phyloP scores from a whole-genome alignment of 2,888 invertebrate genomes.

The Rhagium mordax region DNA sequence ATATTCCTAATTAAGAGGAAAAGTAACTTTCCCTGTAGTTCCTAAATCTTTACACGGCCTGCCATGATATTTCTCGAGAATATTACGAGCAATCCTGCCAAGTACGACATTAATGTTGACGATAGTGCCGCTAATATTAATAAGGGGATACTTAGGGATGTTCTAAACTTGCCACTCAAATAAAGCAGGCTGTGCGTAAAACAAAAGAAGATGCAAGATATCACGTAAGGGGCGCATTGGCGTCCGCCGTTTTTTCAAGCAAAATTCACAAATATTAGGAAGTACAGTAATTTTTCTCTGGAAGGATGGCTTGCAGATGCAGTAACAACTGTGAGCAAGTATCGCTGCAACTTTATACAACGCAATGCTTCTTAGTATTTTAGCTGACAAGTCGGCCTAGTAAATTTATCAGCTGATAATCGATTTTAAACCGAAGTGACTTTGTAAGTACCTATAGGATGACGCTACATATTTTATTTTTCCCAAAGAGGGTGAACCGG shows the following conservation, averaged over 20 bases:
- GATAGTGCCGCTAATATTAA: slow-evolving; percentile 59
- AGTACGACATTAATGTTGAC: slow-evolving; percentile 53
- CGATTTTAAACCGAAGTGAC: background rate
- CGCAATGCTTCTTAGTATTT: no score
- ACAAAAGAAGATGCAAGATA: slow-evolving; percentile 44
- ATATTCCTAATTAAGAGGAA: slow-evolving; percentile 37
- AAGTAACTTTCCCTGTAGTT: slow-evolving; percentile 43
- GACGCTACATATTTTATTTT: no score
- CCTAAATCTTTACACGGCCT: slow-evolving; percentile 39
- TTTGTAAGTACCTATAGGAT: no score
- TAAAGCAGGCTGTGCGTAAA: slow-evolving; percentile 33
- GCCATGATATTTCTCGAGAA: slow-evolving; percentile 54
- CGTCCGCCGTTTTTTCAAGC: slow-evolving; percentile 19
- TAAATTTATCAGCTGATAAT: no score
- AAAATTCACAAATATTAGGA: no score
- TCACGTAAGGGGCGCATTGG: slow-evolving; percentile 11
- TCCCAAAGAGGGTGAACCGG: no score
- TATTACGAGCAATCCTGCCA: slow-evolving; percentile 58
- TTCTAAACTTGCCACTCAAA: slow-evolving; percentile 40
- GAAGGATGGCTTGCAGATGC: no score
- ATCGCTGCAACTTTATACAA: no score
- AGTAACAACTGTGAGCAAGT: no score
- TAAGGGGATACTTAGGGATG: slow-evolving; percentile 45
- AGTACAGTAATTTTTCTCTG: no score
- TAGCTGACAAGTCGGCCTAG: no score